A percentile compares a stretch with the other conserved stretches of the same genome.
phyloP scores from a whole-genome alignment of 2,888 invertebrate species.

The Lithophane socia region DNA sequence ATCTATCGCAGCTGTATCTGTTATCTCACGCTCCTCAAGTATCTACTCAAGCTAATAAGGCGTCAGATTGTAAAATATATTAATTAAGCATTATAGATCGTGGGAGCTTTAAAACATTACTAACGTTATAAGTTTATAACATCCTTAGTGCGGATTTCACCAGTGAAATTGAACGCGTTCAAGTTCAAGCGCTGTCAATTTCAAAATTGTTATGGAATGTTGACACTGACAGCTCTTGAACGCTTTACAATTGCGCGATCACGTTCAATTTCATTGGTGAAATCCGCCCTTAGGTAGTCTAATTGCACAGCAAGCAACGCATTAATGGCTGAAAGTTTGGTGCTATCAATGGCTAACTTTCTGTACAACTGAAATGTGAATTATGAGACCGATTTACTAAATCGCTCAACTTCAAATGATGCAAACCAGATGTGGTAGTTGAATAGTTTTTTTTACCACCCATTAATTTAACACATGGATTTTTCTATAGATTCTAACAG shows the following conservation, averaged over 20 bases:
- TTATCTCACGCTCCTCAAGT: slow-evolving; percentile 49
- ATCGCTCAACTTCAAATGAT: slow-evolving; percentile 25
- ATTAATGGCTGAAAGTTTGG: slow-evolving; percentile 25
- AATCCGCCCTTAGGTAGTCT: slow-evolving; percentile 1
- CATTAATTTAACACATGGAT: slow-evolving; percentile 16
- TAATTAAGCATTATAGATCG: slow-evolving; percentile 49
- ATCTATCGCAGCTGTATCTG: slow-evolving; percentile 47
- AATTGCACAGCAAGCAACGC: slow-evolving; percentile 19
- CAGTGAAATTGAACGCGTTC: too few relatives aligned
- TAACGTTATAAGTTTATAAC: slow-evolving; percentile 12
- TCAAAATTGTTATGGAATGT: too few relatives aligned
- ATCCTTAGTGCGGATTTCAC: background rate
- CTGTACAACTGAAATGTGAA: slow-evolving; percentile 3
- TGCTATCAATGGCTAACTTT: slow-evolving; percentile 27
- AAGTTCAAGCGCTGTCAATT: too few relatives aligned
- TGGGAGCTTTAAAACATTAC: slow-evolving; percentile 49
- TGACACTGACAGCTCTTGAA: too few relatives aligned
- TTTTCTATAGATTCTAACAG: background rate
- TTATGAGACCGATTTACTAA: slow-evolving; percentile 14
- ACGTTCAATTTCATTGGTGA: too few relatives aligned
- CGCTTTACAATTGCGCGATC: too few relatives aligned
- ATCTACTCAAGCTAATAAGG: slow-evolving; percentile 52
- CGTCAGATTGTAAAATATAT: slow-evolving; percentile 42
- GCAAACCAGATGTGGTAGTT: slow-evolving; percentile 34
- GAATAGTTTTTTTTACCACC: slow-evolving; percentile 16